Evolutionary conservation across 35 echinoderm and acorn worm genomes (phyloP).

Genomic region (Apostichopus japonicus): DNA sequence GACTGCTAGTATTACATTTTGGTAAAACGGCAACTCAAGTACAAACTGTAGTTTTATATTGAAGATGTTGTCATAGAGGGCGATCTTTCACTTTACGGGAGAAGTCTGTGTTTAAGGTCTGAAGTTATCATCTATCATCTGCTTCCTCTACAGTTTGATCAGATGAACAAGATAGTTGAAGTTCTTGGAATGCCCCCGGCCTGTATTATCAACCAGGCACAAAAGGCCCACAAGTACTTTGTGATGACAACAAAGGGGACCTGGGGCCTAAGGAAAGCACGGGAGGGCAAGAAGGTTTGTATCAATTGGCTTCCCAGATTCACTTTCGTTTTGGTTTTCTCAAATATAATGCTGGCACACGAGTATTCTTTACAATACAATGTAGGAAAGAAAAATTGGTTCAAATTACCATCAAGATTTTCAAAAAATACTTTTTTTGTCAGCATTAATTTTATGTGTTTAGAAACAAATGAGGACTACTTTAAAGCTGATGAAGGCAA

Average conservation of each 20-base stretch:
- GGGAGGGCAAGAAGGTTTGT: constrained; percentile 94
- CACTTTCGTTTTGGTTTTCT: too few relatives aligned
- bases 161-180: constrained; percentile 99
- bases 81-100: too few relatives aligned
- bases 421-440: too few relatives aligned
- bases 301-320: neutral
- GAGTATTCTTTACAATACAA: neutral
- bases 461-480: too few relatives aligned
- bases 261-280: constrained; percentile 84
- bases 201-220: constrained; percentile 88
- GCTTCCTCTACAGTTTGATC: constrained; percentile 73
- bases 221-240: constrained; percentile 98
- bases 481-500: too few relatives aligned
- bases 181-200: constrained; percentile 91
- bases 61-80: too few relatives aligned
- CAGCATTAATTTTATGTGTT: too few relatives aligned
- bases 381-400: neutral
- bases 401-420: neutral
- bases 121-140: neutral
- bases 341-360: neutral
- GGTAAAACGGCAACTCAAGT: too few relatives aligned
- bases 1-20: too few relatives aligned
- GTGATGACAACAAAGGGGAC: constrained; percentile 78
- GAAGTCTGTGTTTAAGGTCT: neutral
- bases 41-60: too few relatives aligned